phyloP scores from a whole-genome alignment of 2,797 vertebrate genomes.

The Adelosebastes latens region DNA sequence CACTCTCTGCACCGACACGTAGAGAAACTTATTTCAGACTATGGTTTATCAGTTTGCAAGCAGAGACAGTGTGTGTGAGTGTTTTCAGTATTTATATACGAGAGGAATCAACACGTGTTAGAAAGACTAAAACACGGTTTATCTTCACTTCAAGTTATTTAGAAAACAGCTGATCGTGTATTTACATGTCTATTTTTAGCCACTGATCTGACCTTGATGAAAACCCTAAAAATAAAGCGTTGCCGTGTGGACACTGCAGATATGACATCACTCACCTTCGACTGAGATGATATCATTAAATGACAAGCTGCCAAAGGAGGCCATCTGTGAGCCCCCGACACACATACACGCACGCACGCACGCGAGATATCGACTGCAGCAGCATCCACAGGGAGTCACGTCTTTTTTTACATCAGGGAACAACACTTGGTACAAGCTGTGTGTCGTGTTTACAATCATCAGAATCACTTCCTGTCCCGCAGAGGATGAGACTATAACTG shows the following conservation, averaged over 20 bases:
- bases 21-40: neutral
- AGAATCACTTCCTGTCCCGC: neutral
- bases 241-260: slow-evolving; percentile 44
- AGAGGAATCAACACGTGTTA: neutral
- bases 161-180: neutral
- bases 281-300: slow-evolving; percentile 50
- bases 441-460: neutral
- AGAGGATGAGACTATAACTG: neutral
- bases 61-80: neutral
- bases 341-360: neutral
- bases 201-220: slow-evolving; percentile 8
- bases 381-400: slow-evolving; percentile 11
- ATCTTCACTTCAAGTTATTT: neutral
- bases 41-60: neutral
- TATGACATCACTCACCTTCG: slow-evolving; percentile 60
- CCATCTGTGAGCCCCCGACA: slow-evolving; percentile 38
- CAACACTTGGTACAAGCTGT: neutral
- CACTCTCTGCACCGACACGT: neutral
- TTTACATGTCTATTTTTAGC: neutral
- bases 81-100: neutral
- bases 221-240: neutral
- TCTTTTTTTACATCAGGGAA: neutral
- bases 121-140: neutral
- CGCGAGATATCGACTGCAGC: slow-evolving; percentile 11
- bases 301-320: slow-evolving; percentile 47